These are phyloP conservation scores for Embiotoca jacksoni DNA, from an alignment of 2,113 vertebrate species.

Conservation along the genomic window DNA sequence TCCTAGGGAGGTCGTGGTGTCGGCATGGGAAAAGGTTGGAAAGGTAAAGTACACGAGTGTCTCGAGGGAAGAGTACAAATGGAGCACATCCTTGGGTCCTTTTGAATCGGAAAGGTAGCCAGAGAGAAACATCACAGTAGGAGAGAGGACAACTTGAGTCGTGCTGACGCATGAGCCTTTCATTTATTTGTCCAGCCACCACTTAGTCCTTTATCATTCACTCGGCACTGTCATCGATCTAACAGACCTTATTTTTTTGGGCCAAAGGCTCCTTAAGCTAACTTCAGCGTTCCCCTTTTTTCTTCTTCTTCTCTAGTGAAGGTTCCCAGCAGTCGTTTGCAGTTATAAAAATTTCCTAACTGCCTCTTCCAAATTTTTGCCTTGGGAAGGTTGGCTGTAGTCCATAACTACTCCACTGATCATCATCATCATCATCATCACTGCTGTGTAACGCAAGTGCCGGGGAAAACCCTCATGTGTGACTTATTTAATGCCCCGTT, in stretches of 20 bases:
- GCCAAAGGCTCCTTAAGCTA: slow-evolving; percentile 48
- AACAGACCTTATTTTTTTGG: slow-evolving; percentile 71
- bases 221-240: slow-evolving; percentile 67
- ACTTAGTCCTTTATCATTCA: slow-evolving; percentile 62
- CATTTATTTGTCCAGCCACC: slow-evolving; percentile 61
- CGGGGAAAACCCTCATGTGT: slow-evolving; percentile 39
- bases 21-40: slow-evolving; percentile 50
- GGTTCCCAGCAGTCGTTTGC: slow-evolving; percentile 66
- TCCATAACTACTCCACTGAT: slow-evolving; percentile 58
- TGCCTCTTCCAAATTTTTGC: slow-evolving; percentile 51
- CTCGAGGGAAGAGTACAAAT: slow-evolving; percentile 64
- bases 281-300: slow-evolving; percentile 30
- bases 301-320: slow-evolving; percentile 38
- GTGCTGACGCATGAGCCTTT: slow-evolving; percentile 44
- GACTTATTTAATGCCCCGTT: slow-evolving; percentile 22
- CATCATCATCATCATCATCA: slow-evolving; percentile 3
- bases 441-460: slow-evolving; percentile 10
- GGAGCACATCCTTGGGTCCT: slow-evolving; percentile 47
- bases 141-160: slow-evolving; percentile 16
- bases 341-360: slow-evolving; percentile 48
- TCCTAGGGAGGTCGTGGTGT: slow-evolving; percentile 47
- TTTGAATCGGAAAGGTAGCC: slow-evolving; percentile 34
- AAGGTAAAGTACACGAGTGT: slow-evolving; percentile 44
- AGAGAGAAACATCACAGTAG: slow-evolving; percentile 41
- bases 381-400: slow-evolving; percentile 57